phyloP scores from a whole-genome alignment of 2,113 vertebrate genomes.

The Dicerorhinus sumatrensis region DNA sequence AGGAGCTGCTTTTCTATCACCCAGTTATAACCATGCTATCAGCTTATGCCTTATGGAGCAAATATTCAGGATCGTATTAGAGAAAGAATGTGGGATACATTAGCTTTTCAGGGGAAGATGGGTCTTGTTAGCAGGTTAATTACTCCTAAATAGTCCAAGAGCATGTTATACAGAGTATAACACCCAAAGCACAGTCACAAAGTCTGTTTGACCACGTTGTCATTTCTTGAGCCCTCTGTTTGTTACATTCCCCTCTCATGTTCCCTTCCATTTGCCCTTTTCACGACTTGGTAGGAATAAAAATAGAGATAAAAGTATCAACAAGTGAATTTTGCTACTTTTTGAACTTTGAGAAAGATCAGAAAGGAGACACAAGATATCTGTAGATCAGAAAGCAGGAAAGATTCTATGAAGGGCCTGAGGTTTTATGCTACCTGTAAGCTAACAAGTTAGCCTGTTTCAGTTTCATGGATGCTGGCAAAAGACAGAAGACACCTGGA shows the following conservation, averaged over 20 bases:
- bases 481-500: neutral
- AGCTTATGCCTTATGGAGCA: neutral
- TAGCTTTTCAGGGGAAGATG: neutral
- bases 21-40: neutral
- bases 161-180: neutral
- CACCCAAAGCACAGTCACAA: neutral
- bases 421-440: neutral
- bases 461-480: neutral
- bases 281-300: neutral
- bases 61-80: neutral
- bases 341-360: neutral
- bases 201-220: neutral
- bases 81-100: neutral
- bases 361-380: neutral
- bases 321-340: neutral
- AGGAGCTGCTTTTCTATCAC: conserved; percentile 31
- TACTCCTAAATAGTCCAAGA: neutral
- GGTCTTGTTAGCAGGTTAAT: neutral
- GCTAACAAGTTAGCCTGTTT: neutral
- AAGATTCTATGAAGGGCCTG: neutral
- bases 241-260: neutral
- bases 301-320: neutral
- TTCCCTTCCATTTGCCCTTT: neutral
- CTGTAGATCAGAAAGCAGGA: neutral
- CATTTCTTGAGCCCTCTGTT: neutral